Conservation (phyloP, 2,888 invertebrate species). For the Mellilla xanthometata region DNA sequence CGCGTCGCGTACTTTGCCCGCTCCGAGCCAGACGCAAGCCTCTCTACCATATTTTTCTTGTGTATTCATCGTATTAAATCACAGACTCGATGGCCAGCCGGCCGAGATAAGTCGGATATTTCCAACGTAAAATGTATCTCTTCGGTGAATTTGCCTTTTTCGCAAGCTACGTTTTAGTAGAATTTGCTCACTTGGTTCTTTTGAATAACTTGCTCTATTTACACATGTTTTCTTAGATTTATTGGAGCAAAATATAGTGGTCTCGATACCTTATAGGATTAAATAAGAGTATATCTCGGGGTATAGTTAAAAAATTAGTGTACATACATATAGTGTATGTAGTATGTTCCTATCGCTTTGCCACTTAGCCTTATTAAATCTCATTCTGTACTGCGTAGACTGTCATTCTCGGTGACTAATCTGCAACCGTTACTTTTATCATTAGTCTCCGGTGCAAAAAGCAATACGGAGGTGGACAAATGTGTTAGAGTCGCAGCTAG, state of each 20-base stretch:
- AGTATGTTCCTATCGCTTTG: too few species aligned
- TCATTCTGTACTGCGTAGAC: too few species aligned
- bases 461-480: slow-evolving; percentile 34
- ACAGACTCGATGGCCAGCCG: slow-evolving; percentile 36
- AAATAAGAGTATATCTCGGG: too few species aligned
- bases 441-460: slow-evolving; percentile 41
- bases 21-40: slow-evolving; percentile 53
- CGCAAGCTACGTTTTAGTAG: slow-evolving; percentile 4
- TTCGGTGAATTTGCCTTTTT: slow-evolving; percentile 18
- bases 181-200: slow-evolving; percentile 4
- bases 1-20: slow-evolving; percentile 65
- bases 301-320: too few species aligned
- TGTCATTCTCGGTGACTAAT: not conserved
- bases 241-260: slow-evolving; percentile 13
- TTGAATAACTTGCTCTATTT: slow-evolving; percentile 20
- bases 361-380: too few species aligned
- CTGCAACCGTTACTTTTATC: slow-evolving; percentile 25
- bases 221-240: too few species aligned
- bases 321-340: too few species aligned
- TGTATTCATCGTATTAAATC: slow-evolving; percentile 35
- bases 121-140: slow-evolving; percentile 25
- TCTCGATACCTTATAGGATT: too few species aligned
- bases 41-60: slow-evolving; percentile 51
- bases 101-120: slow-evolving; percentile 37
- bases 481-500: slow-evolving; percentile 41